These are phyloP conservation scores for Ceratina calcarata DNA, from an alignment of 1,140 invertebrate genomes.

Conservation along the genomic window DNA sequence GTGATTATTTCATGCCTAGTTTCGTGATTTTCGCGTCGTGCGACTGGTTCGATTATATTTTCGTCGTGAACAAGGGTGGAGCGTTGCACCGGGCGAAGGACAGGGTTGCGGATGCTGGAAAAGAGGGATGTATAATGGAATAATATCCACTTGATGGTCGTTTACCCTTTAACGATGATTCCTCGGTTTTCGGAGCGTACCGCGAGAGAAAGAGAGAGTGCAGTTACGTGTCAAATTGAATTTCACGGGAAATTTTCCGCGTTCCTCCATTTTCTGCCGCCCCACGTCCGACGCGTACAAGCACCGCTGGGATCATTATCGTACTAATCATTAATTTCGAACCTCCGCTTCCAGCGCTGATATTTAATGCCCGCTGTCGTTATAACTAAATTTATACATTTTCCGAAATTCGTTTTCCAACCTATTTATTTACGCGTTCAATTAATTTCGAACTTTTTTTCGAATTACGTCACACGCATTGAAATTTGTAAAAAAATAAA, in stretches of 20 bases:
- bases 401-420: neutral
- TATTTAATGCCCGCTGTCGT: neutral
- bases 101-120: constrained; percentile 31
- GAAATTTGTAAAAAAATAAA: neutral
- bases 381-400: neutral
- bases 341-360: neutral
- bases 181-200: constrained; percentile 55
- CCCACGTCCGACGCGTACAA: neutral
- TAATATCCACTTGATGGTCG: constrained; percentile 66
- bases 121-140: constrained; percentile 59
- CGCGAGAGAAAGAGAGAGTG: constrained; percentile 34
- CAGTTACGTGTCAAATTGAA: constrained; percentile 63
- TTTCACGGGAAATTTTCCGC: constrained; percentile 59
- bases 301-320: constrained; percentile 29
- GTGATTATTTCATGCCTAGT: constrained; percentile 40
- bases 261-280: constrained; percentile 29
- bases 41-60: constrained; percentile 38
- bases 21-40: constrained; percentile 22
- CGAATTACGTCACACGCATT: neutral
- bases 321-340: constrained; percentile 42
- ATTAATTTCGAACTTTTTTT: neutral
- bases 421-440: neutral
- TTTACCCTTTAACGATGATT: constrained; percentile 72
- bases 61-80: constrained; percentile 29
- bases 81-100: constrained; percentile 47